These are phyloP conservation scores for Caretta caretta DNA, from an alignment of 2,113 vertebrate species.

Conservation along the genomic window DNA sequence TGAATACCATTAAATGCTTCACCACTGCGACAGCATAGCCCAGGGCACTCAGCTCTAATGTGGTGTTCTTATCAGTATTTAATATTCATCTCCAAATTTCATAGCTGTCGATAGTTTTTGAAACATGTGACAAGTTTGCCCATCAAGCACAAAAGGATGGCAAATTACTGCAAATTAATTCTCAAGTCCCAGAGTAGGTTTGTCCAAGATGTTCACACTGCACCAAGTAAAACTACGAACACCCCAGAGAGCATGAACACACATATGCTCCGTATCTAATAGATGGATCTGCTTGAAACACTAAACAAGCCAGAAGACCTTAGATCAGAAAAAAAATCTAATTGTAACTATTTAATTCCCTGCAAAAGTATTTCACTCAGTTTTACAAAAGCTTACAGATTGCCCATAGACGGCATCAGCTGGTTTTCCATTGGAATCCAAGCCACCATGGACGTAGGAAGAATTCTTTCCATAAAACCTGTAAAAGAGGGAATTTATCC, in stretches of 20 bases:
- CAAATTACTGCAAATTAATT: not conserved
- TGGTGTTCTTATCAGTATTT: not conserved
- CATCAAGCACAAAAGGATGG: not conserved
- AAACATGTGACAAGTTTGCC: not conserved
- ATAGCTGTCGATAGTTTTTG: not conserved
- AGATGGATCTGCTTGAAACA: not conserved
- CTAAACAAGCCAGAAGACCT: not conserved
- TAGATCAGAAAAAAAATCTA: not conserved
- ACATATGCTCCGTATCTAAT: not conserved
- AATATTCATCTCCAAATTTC: not conserved
- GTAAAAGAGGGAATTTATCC: slow-evolving; percentile 29
- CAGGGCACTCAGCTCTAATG: not conserved
- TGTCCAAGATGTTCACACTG: not conserved
- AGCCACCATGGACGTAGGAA: slow-evolving; percentile 95
- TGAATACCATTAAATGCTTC: not conserved
- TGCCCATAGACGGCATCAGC: slow-evolving; percentile 95
- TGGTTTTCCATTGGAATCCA: slow-evolving; percentile 96
- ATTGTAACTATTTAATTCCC: not conserved
- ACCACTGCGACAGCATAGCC: not conserved
- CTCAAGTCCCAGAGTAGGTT: not conserved
- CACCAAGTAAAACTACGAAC: not conserved
- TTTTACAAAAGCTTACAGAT: slow-evolving; percentile 83
- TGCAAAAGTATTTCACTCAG: not conserved
- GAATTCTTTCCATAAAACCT: slow-evolving; percentile 99
- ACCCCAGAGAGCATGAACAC: not conserved